A percentile compares a stretch with the other conserved stretches of the same genome.
These are phyloP conservation scores for Troides oblongomaculatus DNA, from an alignment of 2,888 invertebrate genomes.

Conservation along the genomic window DNA sequence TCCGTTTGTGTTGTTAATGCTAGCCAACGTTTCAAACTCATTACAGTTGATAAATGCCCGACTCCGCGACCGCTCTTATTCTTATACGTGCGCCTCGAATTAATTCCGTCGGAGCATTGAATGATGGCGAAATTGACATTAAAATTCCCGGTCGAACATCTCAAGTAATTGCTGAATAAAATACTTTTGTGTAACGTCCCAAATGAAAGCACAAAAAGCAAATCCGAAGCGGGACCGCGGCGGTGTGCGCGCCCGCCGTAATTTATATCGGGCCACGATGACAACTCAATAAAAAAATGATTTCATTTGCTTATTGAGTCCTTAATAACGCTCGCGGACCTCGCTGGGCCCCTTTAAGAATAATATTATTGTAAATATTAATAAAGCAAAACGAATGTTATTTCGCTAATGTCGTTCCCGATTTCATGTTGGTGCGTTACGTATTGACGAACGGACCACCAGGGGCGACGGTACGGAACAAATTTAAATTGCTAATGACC, in stretches of 20 bases:
- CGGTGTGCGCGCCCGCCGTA: slow-evolving; percentile 63
- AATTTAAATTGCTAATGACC: neutral
- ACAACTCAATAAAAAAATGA: slow-evolving; percentile 80
- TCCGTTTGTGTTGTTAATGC: slow-evolving; percentile 48
- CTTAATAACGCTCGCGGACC: slow-evolving; percentile 72
- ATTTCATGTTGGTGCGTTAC: slow-evolving; percentile 4
- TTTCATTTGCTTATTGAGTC: slow-evolving; percentile 80
- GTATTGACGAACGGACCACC: slow-evolving; percentile 24
- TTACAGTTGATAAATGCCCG: slow-evolving; percentile 68
- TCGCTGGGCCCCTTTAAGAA: slow-evolving; percentile 54
- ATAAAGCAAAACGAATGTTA: slow-evolving; percentile 53
- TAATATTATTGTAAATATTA: slow-evolving; percentile 64
- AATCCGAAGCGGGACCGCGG: slow-evolving; percentile 45
- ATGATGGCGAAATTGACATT: slow-evolving; percentile 78
- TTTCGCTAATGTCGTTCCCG: slow-evolving; percentile 2
- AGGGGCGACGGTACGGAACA: slow-evolving; percentile 6
- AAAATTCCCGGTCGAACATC: slow-evolving; percentile 74
- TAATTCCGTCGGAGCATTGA: slow-evolving; percentile 74
- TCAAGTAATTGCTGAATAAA: slow-evolving; percentile 79
- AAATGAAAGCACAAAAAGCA: slow-evolving; percentile 73
- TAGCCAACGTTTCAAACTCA: slow-evolving; percentile 66
- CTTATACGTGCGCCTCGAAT: slow-evolving; percentile 60
- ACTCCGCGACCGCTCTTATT: slow-evolving; percentile 49
- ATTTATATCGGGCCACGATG: slow-evolving; percentile 76
- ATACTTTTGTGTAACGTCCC: slow-evolving; percentile 76